These are phyloP conservation scores for Tetragnatha montana DNA, from an alignment of 2,888 invertebrate genomes.

Conservation along the genomic window DNA sequence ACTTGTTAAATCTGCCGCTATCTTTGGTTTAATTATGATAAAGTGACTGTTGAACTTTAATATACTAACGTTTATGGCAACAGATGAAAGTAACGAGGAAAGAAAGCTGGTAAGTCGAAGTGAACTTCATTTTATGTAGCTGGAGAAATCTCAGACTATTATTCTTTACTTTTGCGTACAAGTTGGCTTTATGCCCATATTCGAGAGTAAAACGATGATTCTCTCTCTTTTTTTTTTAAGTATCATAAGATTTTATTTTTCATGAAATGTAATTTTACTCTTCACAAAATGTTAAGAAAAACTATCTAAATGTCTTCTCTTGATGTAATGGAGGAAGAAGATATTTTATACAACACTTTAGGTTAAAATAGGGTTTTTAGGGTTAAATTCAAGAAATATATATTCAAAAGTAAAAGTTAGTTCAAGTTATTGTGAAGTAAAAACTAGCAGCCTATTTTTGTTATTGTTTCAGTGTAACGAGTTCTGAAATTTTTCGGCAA, in stretches of 20 bases:
- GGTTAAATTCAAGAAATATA: too few relatives aligned
- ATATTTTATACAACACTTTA: too few relatives aligned
- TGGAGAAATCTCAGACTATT: background rate
- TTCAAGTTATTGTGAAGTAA: too few relatives aligned
- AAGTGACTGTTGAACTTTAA: background rate
- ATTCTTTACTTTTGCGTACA: background rate
- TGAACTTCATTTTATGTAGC: background rate
- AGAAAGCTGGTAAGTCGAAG: background rate
- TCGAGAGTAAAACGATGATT: background rate
- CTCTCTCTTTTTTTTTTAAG: background rate
- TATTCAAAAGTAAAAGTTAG: too few relatives aligned
- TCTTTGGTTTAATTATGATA: background rate
- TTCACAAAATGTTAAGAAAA: background rate
- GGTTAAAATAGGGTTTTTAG: too few relatives aligned
- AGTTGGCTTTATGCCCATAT: background rate
- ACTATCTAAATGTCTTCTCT: background rate
- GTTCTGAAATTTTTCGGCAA: too few relatives aligned
- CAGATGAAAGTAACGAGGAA: background rate
- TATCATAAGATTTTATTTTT: background rate
- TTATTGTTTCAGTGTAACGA: too few relatives aligned
- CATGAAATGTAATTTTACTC: background rate
- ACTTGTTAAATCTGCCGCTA: background rate
- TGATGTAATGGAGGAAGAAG: too few relatives aligned
- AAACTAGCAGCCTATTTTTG: too few relatives aligned
- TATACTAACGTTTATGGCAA: conserved; percentile 1